A percentile compares a stretch with the other conserved stretches of the same genome.
Evolutionary conservation across 37 sponge, comb jelly and placozoan species (phyloP).

Genomic region (Tethya wilhelma): DNA sequence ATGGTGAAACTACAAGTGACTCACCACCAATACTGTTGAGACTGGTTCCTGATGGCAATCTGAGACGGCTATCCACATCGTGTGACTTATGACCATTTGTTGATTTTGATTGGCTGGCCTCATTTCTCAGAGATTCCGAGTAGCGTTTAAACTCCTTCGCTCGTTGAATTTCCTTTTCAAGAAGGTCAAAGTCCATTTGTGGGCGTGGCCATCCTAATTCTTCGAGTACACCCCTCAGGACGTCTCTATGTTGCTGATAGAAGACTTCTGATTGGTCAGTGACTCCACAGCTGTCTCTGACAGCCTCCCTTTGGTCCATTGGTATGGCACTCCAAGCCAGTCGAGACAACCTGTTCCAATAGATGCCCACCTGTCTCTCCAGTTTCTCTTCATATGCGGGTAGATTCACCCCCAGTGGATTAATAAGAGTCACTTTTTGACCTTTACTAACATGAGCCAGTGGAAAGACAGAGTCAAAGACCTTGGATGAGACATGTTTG

Average conservation of each 20-base stretch:
- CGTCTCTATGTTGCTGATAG: constrained; percentile 42
- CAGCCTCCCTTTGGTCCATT: neutral
- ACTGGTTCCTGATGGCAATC: neutral
- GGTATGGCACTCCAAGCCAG: constrained; percentile 43
- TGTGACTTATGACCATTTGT: constrained; percentile 9
- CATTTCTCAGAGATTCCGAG: constrained; percentile 18
- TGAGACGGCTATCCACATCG: neutral
- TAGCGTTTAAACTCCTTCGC: constrained; percentile 29
- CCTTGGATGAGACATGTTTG: constrained; percentile 60
- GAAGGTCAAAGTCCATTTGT: constrained; percentile 43
- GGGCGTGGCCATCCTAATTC: constrained; percentile 27
- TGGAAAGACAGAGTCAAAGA: constrained; percentile 38
- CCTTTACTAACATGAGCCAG: constrained; percentile 48
- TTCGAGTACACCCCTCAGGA: constrained; percentile 9
- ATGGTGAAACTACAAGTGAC: no score
- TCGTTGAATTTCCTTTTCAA: constrained; percentile 54
- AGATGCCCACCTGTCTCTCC: constrained; percentile 28
- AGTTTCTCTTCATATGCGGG: constrained; percentile 19
- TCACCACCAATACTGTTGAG: no score
- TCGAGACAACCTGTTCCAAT: constrained; percentile 23
- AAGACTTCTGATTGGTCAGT: neutral
- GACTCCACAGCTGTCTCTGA: constrained; percentile 5
- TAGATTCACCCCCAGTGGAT: constrained; percentile 39
- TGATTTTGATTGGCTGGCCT: neutral
- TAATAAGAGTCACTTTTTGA: constrained; percentile 38